A percentile compares a stretch with the other conserved stretches of the same genome.
Conservation (phyloP, 2,797 vertebrate species). For the Cuculus canorus region DNA sequence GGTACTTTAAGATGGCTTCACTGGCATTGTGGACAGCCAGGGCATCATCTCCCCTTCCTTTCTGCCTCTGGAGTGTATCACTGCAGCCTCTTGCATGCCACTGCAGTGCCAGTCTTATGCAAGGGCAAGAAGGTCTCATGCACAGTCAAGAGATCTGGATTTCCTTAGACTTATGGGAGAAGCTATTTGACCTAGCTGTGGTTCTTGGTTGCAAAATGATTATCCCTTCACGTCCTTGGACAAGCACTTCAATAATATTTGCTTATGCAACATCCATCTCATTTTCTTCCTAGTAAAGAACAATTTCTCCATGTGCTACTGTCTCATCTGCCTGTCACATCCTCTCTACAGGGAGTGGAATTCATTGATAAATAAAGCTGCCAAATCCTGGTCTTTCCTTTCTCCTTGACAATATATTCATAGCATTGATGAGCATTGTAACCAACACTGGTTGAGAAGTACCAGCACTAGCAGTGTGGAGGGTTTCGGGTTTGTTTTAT, state of each 20-base stretch:
- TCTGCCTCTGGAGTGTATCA: background rate
- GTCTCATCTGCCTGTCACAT: background rate
- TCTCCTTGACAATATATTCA: background rate
- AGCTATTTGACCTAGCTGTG: background rate
- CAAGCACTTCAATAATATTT: background rate
- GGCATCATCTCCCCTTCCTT: background rate
- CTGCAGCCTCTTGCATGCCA: background rate
- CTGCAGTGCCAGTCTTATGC: too few species aligned
- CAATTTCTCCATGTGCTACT: background rate
- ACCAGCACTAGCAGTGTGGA: background rate
- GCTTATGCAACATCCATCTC: background rate
- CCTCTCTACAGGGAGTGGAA: background rate
- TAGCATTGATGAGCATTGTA: background rate
- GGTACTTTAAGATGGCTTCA: background rate
- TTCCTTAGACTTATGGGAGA: background rate
- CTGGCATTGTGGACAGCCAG: background rate
- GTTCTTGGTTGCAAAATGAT: background rate
- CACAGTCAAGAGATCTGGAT: background rate
- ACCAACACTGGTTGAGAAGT: background rate
- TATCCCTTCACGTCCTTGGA: background rate
- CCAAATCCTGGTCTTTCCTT: background rate
- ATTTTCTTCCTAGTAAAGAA: background rate
- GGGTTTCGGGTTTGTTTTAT: background rate
- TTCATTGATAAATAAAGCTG: background rate
- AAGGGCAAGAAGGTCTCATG: background rate